These are phyloP conservation scores for Bombyx mori DNA, from an alignment of 1,140 invertebrate genomes.

Conservation along the genomic window DNA sequence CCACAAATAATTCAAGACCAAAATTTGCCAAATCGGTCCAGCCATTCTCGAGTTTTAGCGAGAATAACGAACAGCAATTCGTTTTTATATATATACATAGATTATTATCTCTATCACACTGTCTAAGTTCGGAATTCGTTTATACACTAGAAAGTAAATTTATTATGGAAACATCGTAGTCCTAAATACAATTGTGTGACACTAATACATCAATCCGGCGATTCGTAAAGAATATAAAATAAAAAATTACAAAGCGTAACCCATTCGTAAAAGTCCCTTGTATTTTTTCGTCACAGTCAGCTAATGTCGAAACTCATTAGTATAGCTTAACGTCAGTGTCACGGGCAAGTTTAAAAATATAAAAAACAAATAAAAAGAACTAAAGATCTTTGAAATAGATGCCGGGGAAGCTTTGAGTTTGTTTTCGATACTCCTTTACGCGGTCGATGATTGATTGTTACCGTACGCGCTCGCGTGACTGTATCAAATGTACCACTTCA, in stretches of 20 bases:
- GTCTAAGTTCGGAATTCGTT: too few relatives aligned
- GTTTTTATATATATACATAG: too few relatives aligned
- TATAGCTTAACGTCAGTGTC: constrained; percentile 62
- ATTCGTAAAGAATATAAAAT: constrained; percentile 1
- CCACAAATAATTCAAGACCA: too few relatives aligned
- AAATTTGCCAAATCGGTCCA: too few relatives aligned
- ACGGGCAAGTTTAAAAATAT: constrained; percentile 63
- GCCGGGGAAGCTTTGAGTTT: constrained; percentile 18
- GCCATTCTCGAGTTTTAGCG: too few relatives aligned
- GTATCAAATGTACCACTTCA: constrained; percentile 24
- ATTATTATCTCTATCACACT: too few relatives aligned
- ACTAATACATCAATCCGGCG: neutral
- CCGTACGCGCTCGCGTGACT: constrained; percentile 11
- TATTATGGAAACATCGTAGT: neutral
- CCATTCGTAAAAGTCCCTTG: constrained; percentile 47
- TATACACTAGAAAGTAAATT: neutral
- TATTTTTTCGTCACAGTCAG: constrained; percentile 36
- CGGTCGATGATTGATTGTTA: constrained; percentile 48
- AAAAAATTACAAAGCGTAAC: constrained; percentile 27
- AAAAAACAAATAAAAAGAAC: constrained; percentile 39
- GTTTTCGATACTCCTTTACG: constrained; percentile 40
- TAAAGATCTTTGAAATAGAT: constrained; percentile 50
- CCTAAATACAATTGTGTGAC: neutral
- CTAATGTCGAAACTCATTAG: constrained; percentile 69
- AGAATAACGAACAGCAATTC: too few relatives aligned